These are phyloP conservation scores for Cheirogaleus major DNA, from an alignment of 2,797 vertebrate species.

Conservation along the genomic window DNA sequence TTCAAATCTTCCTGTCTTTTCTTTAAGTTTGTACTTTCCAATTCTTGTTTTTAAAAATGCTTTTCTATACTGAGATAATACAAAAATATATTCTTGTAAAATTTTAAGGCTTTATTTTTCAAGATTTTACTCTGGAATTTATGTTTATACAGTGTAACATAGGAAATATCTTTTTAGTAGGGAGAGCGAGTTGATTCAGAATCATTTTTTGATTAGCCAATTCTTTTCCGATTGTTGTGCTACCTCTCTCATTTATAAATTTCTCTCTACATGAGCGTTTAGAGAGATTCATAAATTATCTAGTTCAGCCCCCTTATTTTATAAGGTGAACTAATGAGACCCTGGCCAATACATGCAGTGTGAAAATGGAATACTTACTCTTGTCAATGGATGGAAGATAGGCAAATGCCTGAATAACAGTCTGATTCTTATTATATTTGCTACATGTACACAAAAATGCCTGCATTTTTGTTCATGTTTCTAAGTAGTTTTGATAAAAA, in stretches of 20 bases:
- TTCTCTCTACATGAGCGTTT: not conserved
- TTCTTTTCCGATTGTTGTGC: not conserved
- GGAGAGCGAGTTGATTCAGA: not conserved
- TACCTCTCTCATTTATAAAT: not conserved
- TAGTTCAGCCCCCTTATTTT: not conserved
- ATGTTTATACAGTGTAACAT: not conserved
- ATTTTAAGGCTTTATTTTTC: not conserved
- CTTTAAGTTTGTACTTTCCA: not conserved
- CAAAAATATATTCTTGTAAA: not conserved
- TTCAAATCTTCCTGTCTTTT: not conserved
- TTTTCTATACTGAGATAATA: not conserved
- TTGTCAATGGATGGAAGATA: not conserved
- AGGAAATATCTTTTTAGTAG: not conserved
- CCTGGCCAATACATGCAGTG: not conserved
- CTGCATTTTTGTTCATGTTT: not conserved
- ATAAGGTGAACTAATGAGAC: not conserved
- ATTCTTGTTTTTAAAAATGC: not conserved
- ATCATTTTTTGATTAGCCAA: not conserved
- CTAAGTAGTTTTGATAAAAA: not conserved
- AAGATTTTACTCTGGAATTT: not conserved
- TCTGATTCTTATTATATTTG: not conserved
- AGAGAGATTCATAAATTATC: not conserved
- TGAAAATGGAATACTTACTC: not conserved
- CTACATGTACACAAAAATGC: not conserved
- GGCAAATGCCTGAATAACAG: not conserved